phyloP scores from a whole-genome alignment of 2,888 invertebrate genomes.

The Idaea straminata region DNA sequence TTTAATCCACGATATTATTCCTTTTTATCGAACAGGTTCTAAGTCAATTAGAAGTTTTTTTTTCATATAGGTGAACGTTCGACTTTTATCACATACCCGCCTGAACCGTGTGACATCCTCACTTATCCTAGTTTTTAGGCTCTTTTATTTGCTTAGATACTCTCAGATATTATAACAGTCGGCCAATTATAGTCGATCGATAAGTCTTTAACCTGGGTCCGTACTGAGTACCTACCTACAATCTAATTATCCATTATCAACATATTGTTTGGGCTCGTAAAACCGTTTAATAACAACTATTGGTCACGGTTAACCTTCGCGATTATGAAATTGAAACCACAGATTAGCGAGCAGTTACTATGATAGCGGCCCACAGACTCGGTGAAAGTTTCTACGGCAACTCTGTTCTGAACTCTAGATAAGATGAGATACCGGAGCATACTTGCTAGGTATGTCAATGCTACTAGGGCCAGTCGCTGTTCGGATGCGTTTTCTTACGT shows the following conservation, averaged over 20 bases:
- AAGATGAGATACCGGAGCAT: too few relatives aligned
- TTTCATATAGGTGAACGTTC: too few relatives aligned
- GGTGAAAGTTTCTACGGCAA: not conserved
- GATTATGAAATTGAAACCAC: conserved; percentile 9
- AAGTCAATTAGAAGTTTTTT: too few relatives aligned
- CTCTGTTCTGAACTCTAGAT: not conserved
- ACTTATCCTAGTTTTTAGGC: too few relatives aligned
- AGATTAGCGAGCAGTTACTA: conserved; percentile 9
- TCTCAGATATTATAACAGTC: not conserved
- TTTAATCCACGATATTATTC: too few relatives aligned
- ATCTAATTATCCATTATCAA: conserved; percentile 12
- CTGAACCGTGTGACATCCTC: too few relatives aligned
- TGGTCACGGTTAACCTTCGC: conserved; percentile 22
- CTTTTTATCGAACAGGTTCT: too few relatives aligned
- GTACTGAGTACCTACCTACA: not conserved
- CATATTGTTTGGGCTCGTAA: conserved; percentile 10
- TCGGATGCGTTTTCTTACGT: too few relatives aligned
- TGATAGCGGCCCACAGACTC: not conserved
- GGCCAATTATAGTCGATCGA: not conserved
- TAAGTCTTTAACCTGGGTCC: not conserved
- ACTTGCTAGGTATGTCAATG: too few relatives aligned
- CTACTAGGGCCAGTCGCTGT: too few relatives aligned
- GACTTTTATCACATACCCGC: too few relatives aligned
- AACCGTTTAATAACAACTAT: conserved; percentile 9
- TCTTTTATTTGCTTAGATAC: too few relatives aligned